Percentiles rank a stretch among this genome's conserved stretches.
Evolutionary conservation across 1,140 invertebrate genomes (phyloP).

Genomic region (Orussus abietinus): DNA sequence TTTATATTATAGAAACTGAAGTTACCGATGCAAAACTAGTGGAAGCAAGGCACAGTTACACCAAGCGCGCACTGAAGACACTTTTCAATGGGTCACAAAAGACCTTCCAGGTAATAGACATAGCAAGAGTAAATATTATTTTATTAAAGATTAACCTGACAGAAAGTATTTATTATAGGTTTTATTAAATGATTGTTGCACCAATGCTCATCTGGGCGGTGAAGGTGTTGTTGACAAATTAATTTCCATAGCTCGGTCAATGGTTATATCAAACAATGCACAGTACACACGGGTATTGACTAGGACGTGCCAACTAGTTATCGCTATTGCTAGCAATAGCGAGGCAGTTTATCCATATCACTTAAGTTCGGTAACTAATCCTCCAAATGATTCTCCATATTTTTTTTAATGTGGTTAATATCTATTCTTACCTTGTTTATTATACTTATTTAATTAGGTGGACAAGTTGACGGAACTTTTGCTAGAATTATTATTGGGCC

Average conservation of each 20-base stretch:
- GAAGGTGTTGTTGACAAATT: conserved; percentile 49
- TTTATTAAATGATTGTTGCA: conserved; percentile 47
- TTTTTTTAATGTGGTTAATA: neutral
- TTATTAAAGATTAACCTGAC: conserved; percentile 1
- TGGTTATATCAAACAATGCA: conserved; percentile 49
- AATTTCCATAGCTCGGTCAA: conserved; percentile 45
- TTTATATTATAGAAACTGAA: conserved; percentile 38
- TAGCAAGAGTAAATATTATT: conserved; percentile 2
- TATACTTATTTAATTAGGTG: conserved; percentile 28
- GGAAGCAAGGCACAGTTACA: conserved; percentile 45
- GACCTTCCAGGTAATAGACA: conserved; percentile 41
- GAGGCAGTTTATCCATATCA: conserved; percentile 48
- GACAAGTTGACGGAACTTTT: conserved; percentile 48
- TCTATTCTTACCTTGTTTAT: neutral
- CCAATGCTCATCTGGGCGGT: conserved; percentile 41
- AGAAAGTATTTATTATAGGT: conserved; percentile 35
- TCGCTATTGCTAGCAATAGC: conserved; percentile 46
- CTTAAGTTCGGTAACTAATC: conserved; percentile 36
- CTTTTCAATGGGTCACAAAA: conserved; percentile 50
- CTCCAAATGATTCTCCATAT: conserved; percentile 1
- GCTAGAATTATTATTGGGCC: conserved; percentile 43
- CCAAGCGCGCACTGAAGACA: conserved; percentile 47
- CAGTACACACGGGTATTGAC: conserved; percentile 48
- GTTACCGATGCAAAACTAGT: conserved; percentile 38
- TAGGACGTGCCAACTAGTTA: conserved; percentile 49